Percentiles rank a stretch among this genome's conserved stretches.
These are phyloP conservation scores for Oligia latruncula DNA, from an alignment of 2,888 invertebrate genomes.

Conservation along the genomic window DNA sequence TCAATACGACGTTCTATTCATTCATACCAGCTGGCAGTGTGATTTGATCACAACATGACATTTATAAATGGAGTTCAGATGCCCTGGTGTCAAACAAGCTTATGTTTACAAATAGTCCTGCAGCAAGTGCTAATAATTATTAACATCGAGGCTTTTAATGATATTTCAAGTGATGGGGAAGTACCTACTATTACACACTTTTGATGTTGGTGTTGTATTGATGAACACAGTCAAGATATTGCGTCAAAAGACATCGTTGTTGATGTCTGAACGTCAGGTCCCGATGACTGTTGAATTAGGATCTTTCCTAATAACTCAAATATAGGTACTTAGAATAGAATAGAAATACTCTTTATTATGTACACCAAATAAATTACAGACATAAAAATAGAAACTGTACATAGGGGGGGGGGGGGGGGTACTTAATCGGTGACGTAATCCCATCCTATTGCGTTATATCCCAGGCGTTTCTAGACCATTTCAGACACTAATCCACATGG, in stretches of 20 bases:
- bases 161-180: background rate
- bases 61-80: conserved; percentile 28
- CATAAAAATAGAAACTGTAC: too few species aligned
- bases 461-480: too few species aligned
- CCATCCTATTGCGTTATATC: background rate
- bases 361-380: too few species aligned
- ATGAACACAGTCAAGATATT: background rate
- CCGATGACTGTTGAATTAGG: background rate
- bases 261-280: background rate
- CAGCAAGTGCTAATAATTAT: background rate
- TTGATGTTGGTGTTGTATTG: background rate
- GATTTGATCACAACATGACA: conserved; percentile 27
- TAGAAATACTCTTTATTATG: too few species aligned
- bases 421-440: background rate
- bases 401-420: too few species aligned
- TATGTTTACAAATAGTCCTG: background rate
- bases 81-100: background rate
- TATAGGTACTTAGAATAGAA: too few species aligned
- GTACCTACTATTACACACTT: background rate
- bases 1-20: conserved; percentile 10
- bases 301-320: background rate
- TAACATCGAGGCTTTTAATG: background rate
- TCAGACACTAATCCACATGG: too few species aligned
- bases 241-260: background rate
- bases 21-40: conserved; percentile 11